phyloP scores from a whole-genome alignment of 2,113 vertebrate species.

The Symphodus melops region DNA sequence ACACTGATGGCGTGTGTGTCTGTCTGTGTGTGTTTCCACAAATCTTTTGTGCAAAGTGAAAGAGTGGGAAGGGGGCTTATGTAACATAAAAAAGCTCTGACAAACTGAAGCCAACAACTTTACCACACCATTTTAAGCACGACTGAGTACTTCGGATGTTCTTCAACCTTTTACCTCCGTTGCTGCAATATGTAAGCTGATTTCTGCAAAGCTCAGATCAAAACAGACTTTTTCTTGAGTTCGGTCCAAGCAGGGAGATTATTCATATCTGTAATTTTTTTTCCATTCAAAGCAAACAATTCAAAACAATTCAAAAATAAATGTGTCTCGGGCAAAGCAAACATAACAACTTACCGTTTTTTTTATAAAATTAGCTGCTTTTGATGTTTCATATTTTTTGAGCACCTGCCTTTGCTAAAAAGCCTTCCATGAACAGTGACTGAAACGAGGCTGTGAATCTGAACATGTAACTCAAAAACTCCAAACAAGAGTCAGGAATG shows the following conservation, averaged over 20 bases:
- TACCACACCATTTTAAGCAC: constrained; percentile 50
- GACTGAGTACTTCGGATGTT: constrained; percentile 56
- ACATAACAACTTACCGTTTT: no score
- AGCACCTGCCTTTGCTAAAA: no score
- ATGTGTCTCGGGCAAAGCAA: no score
- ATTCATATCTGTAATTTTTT: constrained; percentile 4
- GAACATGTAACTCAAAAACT: no score
- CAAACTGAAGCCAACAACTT: constrained; percentile 67
- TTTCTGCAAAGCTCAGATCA: constrained; percentile 35
- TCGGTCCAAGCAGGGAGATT: constrained; percentile 16
- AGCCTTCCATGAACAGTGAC: no score
- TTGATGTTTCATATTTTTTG: no score
- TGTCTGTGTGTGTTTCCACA: constrained; percentile 45
- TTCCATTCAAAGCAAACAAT: background rate
- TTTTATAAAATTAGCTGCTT: no score
- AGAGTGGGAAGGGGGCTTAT: constrained; percentile 45
- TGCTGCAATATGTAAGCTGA: constrained; percentile 49
- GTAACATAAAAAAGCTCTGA: constrained; percentile 70
- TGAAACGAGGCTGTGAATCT: no score
- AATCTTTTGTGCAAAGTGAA: constrained; percentile 68
- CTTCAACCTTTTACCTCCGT: constrained; percentile 45
- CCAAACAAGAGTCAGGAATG: no score
- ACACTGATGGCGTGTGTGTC: constrained; percentile 55
- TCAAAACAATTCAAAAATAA: background rate
- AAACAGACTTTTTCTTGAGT: constrained; percentile 13